Base-by-base conservation (phyloP, 2,113 vertebrate genomes). In the Syngnathus typhle region DNA sequence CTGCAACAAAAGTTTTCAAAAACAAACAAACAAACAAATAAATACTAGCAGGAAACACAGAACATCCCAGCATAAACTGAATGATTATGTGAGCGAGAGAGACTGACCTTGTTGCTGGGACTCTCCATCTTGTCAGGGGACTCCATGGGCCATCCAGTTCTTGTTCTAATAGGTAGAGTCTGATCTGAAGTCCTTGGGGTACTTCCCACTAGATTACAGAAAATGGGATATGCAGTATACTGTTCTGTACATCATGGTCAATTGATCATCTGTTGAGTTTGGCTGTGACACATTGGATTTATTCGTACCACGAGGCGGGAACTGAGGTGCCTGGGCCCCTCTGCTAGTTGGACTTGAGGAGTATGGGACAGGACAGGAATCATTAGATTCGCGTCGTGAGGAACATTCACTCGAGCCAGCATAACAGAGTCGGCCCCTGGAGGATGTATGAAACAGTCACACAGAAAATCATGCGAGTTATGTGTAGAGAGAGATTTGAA, bases 221-320 rank as follows among this genome's bases (percentile, higher is more conserved):
- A 43, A 1, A 56, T 72, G 11, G 61, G 41, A 58, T 2, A 0
- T 1, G 32, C 46, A 2, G 11, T 27, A 55, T 23, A 27, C 52
- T 55, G 21, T 55, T 52, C 21, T 55, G 21, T 12, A 23, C 11
- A 55, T 54, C 8, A 23, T 21, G 2, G 49, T 54, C n/a, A 23
- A 23, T 11, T 23, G n/a, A 23, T 32, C 27, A 56, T 32, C 23
- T 56, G n/a, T 32, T 55, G 21, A 13, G 23, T 56, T 56, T 6
- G 7, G 23, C 32, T 23, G 12, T 15, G 21, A 11, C 5, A 15
- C 27, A 32, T 27, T 36, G 27, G 55, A 32, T 36, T 63, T 37
- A 37, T 39, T 3, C 54, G n/a, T 67, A 98, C 96, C 94, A 89
- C 88, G 91, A 0, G 94, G 95, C 43, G 93, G 96, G 0, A 85